These are phyloP conservation scores for Ibidorhyncha struthersii DNA, from an alignment of 2,113 vertebrate genomes.

Conservation along the genomic window DNA sequence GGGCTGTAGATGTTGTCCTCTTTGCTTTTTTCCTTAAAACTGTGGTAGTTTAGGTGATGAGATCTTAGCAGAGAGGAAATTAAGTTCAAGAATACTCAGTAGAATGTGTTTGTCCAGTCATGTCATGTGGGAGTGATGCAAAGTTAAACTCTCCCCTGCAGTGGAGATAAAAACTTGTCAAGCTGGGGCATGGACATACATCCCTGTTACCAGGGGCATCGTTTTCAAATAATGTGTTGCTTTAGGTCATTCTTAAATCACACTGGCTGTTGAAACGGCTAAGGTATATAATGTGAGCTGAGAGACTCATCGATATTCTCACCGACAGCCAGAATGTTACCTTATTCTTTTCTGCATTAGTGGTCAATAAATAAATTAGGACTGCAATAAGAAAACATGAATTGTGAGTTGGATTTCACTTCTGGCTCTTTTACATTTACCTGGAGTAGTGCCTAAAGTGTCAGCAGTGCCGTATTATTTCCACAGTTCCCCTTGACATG, in stretches of 20 bases:
- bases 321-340: background rate
- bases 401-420: background rate
- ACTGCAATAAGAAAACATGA: background rate
- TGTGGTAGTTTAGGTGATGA: background rate
- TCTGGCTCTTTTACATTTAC: background rate
- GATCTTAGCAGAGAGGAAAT: background rate
- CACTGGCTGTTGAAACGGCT: background rate
- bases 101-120: background rate
- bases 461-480: background rate
- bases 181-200: background rate
- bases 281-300: background rate
- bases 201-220: background rate
- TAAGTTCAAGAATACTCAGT: background rate
- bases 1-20: background rate
- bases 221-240: background rate
- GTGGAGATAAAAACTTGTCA: background rate
- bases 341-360: background rate
- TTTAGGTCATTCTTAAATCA: slow-evolving; percentile 17
- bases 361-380: background rate
- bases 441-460: background rate
- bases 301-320: background rate
- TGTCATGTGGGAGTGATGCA: background rate
- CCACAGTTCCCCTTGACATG: background rate
- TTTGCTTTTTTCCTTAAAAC: background rate
- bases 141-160: background rate